Conservation (phyloP, 2,797 vertebrate species). For the Parambassis ranga region DNA sequence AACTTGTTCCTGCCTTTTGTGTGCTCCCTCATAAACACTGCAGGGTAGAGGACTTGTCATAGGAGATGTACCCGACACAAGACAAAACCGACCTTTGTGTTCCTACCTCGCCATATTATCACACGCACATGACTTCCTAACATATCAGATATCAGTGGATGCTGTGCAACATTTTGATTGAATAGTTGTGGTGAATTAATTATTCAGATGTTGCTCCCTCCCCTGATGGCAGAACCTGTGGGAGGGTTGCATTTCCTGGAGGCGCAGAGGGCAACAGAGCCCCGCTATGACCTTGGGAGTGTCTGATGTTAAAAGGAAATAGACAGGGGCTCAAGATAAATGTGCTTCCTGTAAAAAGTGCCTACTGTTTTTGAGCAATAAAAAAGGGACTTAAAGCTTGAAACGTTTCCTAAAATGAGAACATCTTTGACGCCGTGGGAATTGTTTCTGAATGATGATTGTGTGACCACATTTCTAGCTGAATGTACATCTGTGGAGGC, state of each 20-base stretch:
- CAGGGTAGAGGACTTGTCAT: slow-evolving; percentile 28
- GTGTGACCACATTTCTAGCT: not conserved
- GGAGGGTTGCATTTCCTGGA: slow-evolving; percentile 64
- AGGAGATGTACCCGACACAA: slow-evolving; percentile 18
- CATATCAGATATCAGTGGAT: not conserved
- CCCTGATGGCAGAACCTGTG: slow-evolving; percentile 30
- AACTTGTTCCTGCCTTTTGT: slow-evolving; percentile 46
- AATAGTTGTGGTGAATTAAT: slow-evolving; percentile 20
- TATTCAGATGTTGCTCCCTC: slow-evolving; percentile 45
- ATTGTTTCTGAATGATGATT: not conserved
- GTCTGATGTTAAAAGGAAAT: slow-evolving; percentile 53
- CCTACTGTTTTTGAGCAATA: not conserved
- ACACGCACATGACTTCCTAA: not conserved
- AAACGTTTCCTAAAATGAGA: too few relatives aligned
- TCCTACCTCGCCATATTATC: not conserved
- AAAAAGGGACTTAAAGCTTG: too few relatives aligned
- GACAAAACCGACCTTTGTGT: not conserved
- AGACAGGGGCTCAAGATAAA: slow-evolving; percentile 34
- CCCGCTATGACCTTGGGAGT: slow-evolving; percentile 56
- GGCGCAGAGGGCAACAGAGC: slow-evolving; percentile 44
- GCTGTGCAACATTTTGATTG: slow-evolving; percentile 1
- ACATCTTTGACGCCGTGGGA: too few relatives aligned
- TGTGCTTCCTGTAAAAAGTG: not conserved
- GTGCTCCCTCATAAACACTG: slow-evolving; percentile 22
- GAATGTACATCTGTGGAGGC: too few relatives aligned